Conservation (phyloP, 2,888 invertebrate genomes). For the Hydropsyche betteni region DNA sequence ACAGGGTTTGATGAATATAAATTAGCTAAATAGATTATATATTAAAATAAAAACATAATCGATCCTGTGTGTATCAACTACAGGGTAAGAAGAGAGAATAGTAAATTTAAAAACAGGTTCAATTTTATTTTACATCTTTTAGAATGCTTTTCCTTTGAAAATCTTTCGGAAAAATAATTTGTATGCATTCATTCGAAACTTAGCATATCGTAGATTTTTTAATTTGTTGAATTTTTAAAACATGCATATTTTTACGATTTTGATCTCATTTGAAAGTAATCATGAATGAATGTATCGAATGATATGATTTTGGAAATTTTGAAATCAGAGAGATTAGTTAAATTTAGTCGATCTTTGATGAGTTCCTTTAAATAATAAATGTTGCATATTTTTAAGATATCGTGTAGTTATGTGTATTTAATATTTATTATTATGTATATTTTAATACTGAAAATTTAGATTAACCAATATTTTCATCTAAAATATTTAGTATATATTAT, state of each 20-base stretch:
- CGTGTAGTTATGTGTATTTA: slow-evolving; percentile 34
- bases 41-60: slow-evolving; percentile 14
- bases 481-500: slow-evolving; percentile 1
- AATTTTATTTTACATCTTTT: not conserved
- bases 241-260: too few species aligned
- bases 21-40: slow-evolving; percentile 24
- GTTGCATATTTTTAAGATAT: slow-evolving; percentile 49
- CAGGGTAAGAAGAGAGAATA: slow-evolving; percentile 32
- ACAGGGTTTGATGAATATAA: slow-evolving; percentile 47
- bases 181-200: too few species aligned
- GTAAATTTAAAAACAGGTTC: not conserved
- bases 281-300: too few species aligned
- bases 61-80: slow-evolving; percentile 33
- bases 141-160: too few species aligned
- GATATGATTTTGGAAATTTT: slow-evolving; percentile 13
- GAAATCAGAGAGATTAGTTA: slow-evolving; percentile 24
- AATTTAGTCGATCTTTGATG: slow-evolving; percentile 46
- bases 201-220: too few species aligned
- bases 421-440: slow-evolving; percentile 37
- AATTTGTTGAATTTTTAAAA: too few species aligned
- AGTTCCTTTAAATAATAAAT: slow-evolving; percentile 49
- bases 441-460: slow-evolving; percentile 33
- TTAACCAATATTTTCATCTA: slow-evolving; percentile 30
- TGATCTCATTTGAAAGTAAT: too few species aligned
- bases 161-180: too few species aligned